Percentiles rank a stretch among this genome's conserved stretches.
phyloP scores from a whole-genome alignment of 1,140 invertebrate species.

The Steinernema feltiae region DNA sequence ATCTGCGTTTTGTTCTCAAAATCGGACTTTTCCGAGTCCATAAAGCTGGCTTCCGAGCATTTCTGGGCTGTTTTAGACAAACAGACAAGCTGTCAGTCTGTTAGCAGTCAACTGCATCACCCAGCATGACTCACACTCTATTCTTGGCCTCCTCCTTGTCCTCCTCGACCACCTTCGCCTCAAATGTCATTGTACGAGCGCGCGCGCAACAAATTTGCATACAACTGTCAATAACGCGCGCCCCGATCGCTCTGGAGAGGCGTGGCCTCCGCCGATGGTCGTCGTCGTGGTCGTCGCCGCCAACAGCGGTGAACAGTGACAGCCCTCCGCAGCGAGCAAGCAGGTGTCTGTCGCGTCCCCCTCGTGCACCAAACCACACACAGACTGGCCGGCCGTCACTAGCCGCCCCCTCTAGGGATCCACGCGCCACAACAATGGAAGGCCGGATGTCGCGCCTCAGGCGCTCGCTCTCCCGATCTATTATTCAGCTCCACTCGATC shows the following conservation, averaged over 20 bases:
- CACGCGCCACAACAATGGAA: conserved; percentile 24
- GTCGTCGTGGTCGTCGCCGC: background rate
- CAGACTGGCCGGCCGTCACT: too few relatives aligned
- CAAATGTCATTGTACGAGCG: background rate
- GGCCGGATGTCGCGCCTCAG: conserved; percentile 30
- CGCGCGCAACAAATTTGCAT: conserved; percentile 7
- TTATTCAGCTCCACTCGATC: conserved; percentile 24
- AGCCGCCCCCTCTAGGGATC: background rate
- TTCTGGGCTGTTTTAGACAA: too few relatives aligned
- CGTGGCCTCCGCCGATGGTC: background rate
- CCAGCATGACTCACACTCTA: too few relatives aligned
- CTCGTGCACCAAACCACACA: too few relatives aligned
- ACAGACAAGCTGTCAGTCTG: too few relatives aligned
- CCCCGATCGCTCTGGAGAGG: background rate
- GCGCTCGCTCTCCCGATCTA: conserved; percentile 32
- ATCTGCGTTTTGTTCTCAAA: too few relatives aligned
- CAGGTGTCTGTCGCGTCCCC: background rate
- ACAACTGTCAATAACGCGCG: conserved; percentile 7
- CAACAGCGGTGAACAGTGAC: background rate
- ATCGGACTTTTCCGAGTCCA: too few relatives aligned
- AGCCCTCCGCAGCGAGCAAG: background rate
- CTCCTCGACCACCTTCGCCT: background rate
- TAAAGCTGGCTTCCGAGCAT: too few relatives aligned
- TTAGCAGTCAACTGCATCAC: too few relatives aligned
- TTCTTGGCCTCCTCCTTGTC: background rate